A percentile compares a stretch with the other conserved stretches of the same genome.
Evolutionary conservation across 2,797 vertebrate species (phyloP).

Genomic region (Allobates femoralis): DNA sequence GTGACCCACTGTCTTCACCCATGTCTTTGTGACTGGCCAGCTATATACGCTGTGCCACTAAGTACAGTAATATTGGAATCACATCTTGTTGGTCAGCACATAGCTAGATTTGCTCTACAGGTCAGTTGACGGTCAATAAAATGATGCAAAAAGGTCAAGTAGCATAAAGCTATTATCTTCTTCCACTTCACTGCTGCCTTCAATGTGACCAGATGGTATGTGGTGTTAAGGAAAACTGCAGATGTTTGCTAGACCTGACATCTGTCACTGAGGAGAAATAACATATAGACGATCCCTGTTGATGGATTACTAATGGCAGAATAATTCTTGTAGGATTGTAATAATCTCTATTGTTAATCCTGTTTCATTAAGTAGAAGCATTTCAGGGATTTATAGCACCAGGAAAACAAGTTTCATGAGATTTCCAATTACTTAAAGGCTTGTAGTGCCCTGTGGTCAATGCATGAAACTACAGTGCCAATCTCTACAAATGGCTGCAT

Average conservation of each 20-base stretch:
- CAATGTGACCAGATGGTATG: conserved; percentile 44
- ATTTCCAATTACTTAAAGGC: conserved; percentile 14
- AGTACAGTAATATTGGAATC: not conserved
- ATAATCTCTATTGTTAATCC: conserved; percentile 70
- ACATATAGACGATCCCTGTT: conserved; percentile 63
- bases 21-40: not conserved
- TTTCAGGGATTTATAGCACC: conserved; percentile 51
- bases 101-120: not conserved
- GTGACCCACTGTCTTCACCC: not conserved
- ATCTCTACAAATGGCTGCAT: not conserved
- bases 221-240: conserved; percentile 38
- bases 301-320: conserved; percentile 71
- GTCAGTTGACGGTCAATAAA: not conserved
- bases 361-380: conserved; percentile 63
- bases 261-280: conserved; percentile 66
- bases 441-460: not conserved
- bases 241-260: conserved; percentile 40
- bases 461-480: not conserved
- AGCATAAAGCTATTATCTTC: not conserved
- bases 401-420: conserved; percentile 35
- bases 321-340: conserved; percentile 66
- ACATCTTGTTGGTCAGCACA: not conserved
- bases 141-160: conserved; percentile 2
- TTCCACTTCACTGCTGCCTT: not conserved
- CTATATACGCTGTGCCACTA: not conserved